Evolutionary conservation across 2,888 invertebrate species (phyloP), one percentile per base, ranked within the genome.

Genomic region (Nymphalis urticae): DNA sequence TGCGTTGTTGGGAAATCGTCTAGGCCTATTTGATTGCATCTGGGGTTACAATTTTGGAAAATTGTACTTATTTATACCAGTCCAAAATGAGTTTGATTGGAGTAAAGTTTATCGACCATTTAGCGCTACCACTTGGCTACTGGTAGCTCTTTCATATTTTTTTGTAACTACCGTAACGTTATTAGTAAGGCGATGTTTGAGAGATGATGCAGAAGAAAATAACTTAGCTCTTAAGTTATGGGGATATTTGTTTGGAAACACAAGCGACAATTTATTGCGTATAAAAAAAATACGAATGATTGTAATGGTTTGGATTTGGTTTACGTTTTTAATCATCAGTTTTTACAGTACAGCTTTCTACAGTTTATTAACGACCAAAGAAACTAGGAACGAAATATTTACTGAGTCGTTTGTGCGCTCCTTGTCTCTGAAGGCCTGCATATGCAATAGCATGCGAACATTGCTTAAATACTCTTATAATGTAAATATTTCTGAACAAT

Each of bases 331-430:
- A 56, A 81, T 89, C 13, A 75, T 72, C 8, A 87, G 76, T 70
- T 88, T 90, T 73, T 90, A 88, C 68, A 85, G 81, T 61, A 85
- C 87, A 4, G 83, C 84, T 16, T 75, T 85, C 36, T 84, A 80
- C 64, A 85, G 86, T 73, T 79, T 87, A 51, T 75, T 85, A 47
- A 80, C 85, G 19, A 76, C 24, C 79, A 42, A 42, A 42, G 10
- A 13, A 0, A 42, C 42, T 4, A 42, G 4, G 13, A 10, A 10
- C 13, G 42, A 42, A 42, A 42, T 9, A 66, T 82, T 50, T 75
- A 76, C 48, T 69, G 73, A 0, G 76, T 78, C 2, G 73, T 81
- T 56, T 72, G 85, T 58, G 27, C 66, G 74, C 24, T 68, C 71
- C 1, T 62, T 83, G 32, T 77, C 81, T 3, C 48, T 77, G 75